These are phyloP conservation scores for Phorcus lineatus DNA, from an alignment of 2,888 invertebrate species.

Conservation along the genomic window DNA sequence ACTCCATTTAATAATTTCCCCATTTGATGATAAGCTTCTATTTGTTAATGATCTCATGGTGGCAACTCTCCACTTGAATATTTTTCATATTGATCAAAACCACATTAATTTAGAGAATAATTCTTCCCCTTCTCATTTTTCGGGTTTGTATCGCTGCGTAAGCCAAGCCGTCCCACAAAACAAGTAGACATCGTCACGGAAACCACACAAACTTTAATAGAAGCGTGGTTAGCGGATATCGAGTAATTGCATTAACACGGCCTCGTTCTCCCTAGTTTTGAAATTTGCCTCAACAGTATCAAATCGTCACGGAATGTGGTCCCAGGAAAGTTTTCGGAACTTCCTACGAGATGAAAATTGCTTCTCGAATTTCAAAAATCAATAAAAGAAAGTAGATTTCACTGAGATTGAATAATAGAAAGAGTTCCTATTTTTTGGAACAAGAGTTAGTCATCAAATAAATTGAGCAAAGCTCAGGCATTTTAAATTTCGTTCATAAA, in stretches of 20 bases:
- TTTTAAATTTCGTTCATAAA: too few relatives aligned
- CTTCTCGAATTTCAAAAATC: slow-evolving; percentile 1
- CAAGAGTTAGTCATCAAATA: too few relatives aligned
- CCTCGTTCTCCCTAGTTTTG: neutral
- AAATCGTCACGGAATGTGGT: slow-evolving; percentile 20
- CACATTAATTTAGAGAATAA: slow-evolving; percentile 9
- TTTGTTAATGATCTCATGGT: slow-evolving; percentile 15
- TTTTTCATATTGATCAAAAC: slow-evolving; percentile 5
- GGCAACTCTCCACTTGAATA: neutral
- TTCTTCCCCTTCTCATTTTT: neutral
- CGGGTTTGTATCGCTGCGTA: neutral
- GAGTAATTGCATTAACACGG: slow-evolving; percentile 16
- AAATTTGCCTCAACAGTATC: neutral
- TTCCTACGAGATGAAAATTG: slow-evolving; percentile 7
- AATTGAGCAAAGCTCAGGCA: too few relatives aligned
- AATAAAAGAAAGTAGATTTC: neutral
- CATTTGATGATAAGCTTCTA: slow-evolving; percentile 9
- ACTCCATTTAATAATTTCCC: slow-evolving; percentile 14
- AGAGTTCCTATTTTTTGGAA: too few relatives aligned
- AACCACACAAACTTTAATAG: slow-evolving; percentile 14
- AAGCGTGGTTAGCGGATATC: neutral
- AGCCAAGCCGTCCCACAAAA: neutral
- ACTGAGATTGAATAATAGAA: too few relatives aligned
- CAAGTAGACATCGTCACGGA: slow-evolving; percentile 14
- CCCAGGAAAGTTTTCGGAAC: slow-evolving; percentile 15